Evolutionary conservation across 2,888 invertebrate species (phyloP).

Genomic region (Lampropteryx suffumata): DNA sequence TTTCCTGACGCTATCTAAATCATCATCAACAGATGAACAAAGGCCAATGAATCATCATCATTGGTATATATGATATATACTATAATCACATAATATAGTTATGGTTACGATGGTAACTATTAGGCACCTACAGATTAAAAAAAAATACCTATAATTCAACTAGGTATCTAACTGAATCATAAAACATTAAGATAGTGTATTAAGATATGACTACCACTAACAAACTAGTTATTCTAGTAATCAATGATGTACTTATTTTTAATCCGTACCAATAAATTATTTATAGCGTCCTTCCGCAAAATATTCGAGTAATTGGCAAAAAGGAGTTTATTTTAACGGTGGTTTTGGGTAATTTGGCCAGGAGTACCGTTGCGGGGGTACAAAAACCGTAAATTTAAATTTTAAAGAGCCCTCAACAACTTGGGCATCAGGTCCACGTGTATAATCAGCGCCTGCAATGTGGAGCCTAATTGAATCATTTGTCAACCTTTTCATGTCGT

Average conservation of each 20-base stretch:
- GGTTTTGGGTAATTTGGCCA: slow-evolving; percentile 26
- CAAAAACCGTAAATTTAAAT: slow-evolving; percentile 16
- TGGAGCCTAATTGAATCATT: neutral
- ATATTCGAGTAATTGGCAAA: slow-evolving; percentile 39
- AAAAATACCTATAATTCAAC: too few species aligned
- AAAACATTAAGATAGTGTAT: slow-evolving; percentile 15
- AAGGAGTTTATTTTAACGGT: slow-evolving; percentile 35
- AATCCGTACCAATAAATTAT: slow-evolving; percentile 49
- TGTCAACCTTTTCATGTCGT: too few species aligned
- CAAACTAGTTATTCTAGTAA: slow-evolving; percentile 38
- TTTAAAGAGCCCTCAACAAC: slow-evolving; percentile 5
- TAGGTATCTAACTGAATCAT: too few species aligned
- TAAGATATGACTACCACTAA: slow-evolving; percentile 20
- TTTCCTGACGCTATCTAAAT: too few species aligned
- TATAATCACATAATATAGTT: too few species aligned
- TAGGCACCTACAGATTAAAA: too few species aligned
- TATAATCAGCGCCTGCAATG: neutral
- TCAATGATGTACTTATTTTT: slow-evolving; percentile 33
- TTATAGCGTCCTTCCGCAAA: slow-evolving; percentile 51
- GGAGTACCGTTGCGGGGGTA: slow-evolving; percentile 17
- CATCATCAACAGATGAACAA: too few species aligned
- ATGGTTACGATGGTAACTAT: too few species aligned
- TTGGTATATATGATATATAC: too few species aligned
- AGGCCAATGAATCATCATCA: too few species aligned
- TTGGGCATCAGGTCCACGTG: neutral